A percentile compares a stretch with the other conserved stretches of the same genome.
These are phyloP conservation scores for Lerista edwardsae DNA, from an alignment of 2,797 vertebrate genomes.

Conservation along the genomic window DNA sequence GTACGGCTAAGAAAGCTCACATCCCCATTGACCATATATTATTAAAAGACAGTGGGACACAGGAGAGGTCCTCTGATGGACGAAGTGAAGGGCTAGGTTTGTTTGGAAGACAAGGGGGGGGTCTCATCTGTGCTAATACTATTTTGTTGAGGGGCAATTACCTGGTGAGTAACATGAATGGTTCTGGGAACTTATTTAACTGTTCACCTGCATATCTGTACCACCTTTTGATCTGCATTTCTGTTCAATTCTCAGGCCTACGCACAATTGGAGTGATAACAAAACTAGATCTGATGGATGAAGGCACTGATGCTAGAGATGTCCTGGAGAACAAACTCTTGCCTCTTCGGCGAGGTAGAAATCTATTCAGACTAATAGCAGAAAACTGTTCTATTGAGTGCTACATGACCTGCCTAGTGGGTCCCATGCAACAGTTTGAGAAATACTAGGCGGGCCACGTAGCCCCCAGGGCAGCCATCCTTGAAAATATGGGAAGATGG, in stretches of 20 bases:
- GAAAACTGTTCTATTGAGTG: neutral
- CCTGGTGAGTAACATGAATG: too few species aligned
- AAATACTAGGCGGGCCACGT: too few species aligned
- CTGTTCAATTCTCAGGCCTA: conserved; percentile 78
- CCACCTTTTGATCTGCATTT: neutral
- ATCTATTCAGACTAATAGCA: neutral
- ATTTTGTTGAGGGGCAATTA: neutral
- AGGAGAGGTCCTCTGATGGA: too few species aligned
- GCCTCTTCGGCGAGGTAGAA: conserved; percentile 88
- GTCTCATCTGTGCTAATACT: neutral
- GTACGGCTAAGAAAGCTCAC: too few species aligned
- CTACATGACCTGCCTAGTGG: too few species aligned
- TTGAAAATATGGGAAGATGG: too few species aligned
- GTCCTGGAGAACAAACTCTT: conserved; percentile 95
- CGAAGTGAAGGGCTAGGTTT: too few species aligned
- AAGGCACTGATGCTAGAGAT: conserved; percentile 93
- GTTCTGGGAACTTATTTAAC: neutral
- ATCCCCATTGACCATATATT: too few species aligned
- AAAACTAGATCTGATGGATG: conserved; percentile 97
- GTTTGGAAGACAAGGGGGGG: too few species aligned
- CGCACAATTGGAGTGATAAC: conserved; percentile 97
- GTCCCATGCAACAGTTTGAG: too few species aligned
- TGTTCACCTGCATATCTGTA: neutral
- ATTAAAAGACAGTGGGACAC: too few species aligned
- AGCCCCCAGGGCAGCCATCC: too few species aligned